Conservation (phyloP, 2,797 vertebrate genomes). For the Halcyon badia region DNA sequence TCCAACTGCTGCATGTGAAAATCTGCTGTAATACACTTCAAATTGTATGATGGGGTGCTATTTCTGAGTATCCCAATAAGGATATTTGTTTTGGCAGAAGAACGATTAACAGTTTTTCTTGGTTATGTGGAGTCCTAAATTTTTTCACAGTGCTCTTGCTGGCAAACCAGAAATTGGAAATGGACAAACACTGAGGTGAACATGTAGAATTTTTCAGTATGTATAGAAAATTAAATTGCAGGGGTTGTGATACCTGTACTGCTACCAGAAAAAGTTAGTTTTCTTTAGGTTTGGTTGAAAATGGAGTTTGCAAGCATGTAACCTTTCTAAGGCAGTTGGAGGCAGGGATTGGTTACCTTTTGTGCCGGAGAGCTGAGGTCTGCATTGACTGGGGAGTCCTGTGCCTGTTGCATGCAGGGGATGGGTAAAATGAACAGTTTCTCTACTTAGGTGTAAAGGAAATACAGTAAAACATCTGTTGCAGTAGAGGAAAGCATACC, state of each 20-base stretch:
- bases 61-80: neutral
- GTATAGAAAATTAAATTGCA: neutral
- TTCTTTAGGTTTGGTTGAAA: neutral
- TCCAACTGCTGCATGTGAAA: neutral
- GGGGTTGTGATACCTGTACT: neutral
- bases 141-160: neutral
- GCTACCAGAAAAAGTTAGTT: neutral
- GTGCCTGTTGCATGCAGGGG: neutral
- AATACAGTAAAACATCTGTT: neutral
- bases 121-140: neutral
- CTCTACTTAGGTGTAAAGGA: neutral
- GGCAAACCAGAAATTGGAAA: neutral
- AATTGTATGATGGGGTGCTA: neutral
- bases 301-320: neutral
- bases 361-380: neutral
- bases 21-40: neutral
- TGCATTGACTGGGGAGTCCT: neutral
- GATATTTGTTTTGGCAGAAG: neutral
- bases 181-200: neutral
- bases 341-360: neutral
- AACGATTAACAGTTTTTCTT: neutral
- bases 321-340: neutral
- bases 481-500: neutral
- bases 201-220: neutral
- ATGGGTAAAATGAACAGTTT: neutral